Evolutionary conservation across 2,888 invertebrate species (phyloP).

Genomic region (Napeogenes sylphis): DNA sequence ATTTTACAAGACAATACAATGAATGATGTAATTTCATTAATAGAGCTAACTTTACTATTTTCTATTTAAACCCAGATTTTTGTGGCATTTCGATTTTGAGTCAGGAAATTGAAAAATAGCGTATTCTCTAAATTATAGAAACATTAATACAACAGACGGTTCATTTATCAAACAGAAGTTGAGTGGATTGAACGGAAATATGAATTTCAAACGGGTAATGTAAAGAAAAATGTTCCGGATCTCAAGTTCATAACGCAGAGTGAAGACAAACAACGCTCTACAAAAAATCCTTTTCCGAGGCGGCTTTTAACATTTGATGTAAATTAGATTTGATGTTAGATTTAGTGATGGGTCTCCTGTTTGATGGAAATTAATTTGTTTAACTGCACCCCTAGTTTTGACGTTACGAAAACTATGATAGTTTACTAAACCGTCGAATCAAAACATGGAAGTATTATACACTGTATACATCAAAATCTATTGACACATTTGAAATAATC

Average conservation of each 20-base stretch:
- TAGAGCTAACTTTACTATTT: too few relatives aligned
- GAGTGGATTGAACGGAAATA: conserved; percentile 40
- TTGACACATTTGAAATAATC: too few relatives aligned
- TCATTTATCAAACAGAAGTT: conserved; percentile 18
- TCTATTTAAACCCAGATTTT: too few relatives aligned
- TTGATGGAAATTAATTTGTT: neutral
- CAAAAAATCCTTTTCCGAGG: conserved; percentile 43
- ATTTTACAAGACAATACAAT: too few relatives aligned
- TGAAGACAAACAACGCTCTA: conserved; percentile 50
- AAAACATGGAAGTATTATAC: too few relatives aligned
- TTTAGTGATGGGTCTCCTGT: conserved; percentile 23
- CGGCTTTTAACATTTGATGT: conserved; percentile 45
- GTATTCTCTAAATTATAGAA: neutral
- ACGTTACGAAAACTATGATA: too few relatives aligned
- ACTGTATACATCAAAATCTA: too few relatives aligned
- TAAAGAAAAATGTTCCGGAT: conserved; percentile 57
- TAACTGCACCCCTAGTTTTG: too few relatives aligned
- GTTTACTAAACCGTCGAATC: too few relatives aligned
- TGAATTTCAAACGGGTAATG: conserved; percentile 74
- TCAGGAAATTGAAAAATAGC: neutral
- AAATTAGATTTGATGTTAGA: conserved; percentile 53
- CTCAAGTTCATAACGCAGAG: conserved; percentile 57
- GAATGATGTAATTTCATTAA: too few relatives aligned
- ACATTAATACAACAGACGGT: conserved; percentile 14
- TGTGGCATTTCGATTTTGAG: too few relatives aligned